These are phyloP conservation scores for Apteryx owenii DNA, from an alignment of 2,113 vertebrate genomes.

Conservation along the genomic window DNA sequence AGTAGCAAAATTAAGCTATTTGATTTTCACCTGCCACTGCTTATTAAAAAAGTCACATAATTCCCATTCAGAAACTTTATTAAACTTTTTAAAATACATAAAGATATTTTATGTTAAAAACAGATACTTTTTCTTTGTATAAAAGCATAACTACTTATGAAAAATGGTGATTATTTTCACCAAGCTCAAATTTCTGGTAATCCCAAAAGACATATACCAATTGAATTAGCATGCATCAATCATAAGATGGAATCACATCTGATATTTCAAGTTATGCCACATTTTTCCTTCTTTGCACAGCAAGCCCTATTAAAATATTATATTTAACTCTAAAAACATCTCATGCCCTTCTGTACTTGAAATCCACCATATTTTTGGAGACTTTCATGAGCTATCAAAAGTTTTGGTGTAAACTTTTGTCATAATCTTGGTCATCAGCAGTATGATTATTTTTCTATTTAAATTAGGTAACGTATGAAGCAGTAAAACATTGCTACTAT, in stretches of 20 bases:
- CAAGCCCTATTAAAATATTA: not conserved
- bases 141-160: not conserved
- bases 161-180: not conserved
- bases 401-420: accelerated
- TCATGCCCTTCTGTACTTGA: not conserved
- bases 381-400: not conserved
- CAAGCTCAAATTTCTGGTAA: not conserved
- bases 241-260: not conserved
- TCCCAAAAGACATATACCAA: not conserved
- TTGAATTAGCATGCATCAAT: not conserved
- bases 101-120: not conserved
- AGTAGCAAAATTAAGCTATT: not conserved
- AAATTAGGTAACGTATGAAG: not conserved
- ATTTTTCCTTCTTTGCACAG: not conserved
- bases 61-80: not conserved
- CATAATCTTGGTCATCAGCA: not conserved
- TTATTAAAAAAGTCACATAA: not conserved
- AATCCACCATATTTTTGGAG: not conserved
- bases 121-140: not conserved
- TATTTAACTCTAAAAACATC: not conserved
- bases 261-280: not conserved
- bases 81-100: not conserved
- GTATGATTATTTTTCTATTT: not conserved
- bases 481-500: not conserved
- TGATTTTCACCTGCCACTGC: not conserved